phyloP scores from a whole-genome alignment of 1,140 invertebrate species.

The Atta texana region DNA sequence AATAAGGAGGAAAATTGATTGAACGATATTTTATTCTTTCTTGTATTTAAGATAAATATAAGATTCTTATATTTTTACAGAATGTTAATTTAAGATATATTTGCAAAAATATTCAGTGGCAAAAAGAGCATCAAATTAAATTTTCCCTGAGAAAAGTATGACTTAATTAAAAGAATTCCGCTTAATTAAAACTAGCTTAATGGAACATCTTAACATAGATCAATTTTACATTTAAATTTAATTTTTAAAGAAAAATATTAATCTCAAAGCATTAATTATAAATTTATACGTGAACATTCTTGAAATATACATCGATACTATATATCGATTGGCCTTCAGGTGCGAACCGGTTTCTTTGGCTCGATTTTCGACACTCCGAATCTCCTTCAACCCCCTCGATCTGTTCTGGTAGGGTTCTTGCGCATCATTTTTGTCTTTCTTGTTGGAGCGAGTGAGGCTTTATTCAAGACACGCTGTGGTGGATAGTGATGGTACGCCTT shows the following conservation, averaged over 20 bases:
- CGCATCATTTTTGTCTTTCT: constrained; percentile 49
- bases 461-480: constrained; percentile 63
- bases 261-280: not conserved
- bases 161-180: not conserved
- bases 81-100: not conserved
- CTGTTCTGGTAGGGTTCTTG: constrained; percentile 33
- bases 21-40: not conserved
- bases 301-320: not conserved
- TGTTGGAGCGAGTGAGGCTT: constrained; percentile 9
- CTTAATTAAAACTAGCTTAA: not conserved
- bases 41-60: not conserved
- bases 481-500: constrained; percentile 69
- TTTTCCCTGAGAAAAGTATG: not conserved
- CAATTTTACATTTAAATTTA: not conserved
- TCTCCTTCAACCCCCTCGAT: constrained; percentile 59
- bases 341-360: constrained; percentile 69
- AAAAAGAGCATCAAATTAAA: not conserved
- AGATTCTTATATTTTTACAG: not conserved
- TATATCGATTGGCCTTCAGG: constrained; percentile 62
- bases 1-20: not conserved
- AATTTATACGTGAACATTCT: not conserved
- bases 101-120: not conserved
- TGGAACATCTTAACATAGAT: not conserved
- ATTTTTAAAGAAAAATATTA: not conserved
- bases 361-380: constrained; percentile 70